Evolutionary conservation across 2,888 invertebrate genomes (phyloP).

Genomic region (Cacoxenus indagator): DNA sequence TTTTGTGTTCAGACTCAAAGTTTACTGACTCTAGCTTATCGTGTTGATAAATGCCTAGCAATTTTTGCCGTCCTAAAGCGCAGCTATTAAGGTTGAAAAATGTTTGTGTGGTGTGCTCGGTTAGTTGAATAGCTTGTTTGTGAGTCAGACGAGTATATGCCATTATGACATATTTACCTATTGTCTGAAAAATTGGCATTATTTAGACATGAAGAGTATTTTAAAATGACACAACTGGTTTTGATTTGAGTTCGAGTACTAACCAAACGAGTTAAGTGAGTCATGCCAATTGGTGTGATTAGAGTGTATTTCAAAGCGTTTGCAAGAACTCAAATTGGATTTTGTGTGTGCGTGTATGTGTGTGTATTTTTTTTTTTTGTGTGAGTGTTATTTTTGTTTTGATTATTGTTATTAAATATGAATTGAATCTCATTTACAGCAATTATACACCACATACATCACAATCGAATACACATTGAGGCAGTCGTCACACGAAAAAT

Average conservation of each 20-base stretch:
- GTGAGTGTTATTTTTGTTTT: not conserved
- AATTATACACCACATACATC: not conserved
- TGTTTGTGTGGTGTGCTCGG: not conserved
- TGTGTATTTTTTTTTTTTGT: not conserved
- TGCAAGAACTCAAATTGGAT: not conserved
- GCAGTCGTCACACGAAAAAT: not conserved
- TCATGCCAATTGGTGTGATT: not conserved
- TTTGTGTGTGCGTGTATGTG: no score
- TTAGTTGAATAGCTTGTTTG: not conserved
- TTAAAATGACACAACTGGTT: not conserved
- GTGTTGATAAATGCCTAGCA: not conserved
- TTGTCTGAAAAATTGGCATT: not conserved
- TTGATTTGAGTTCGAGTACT: not conserved
- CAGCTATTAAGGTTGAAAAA: not conserved
- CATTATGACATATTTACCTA: not conserved
- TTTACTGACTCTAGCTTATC: not conserved
- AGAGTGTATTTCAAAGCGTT: not conserved
- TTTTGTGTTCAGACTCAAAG: not conserved
- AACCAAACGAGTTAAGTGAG: not conserved
- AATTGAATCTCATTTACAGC: constrained; percentile 8
- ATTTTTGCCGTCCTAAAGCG: not conserved
- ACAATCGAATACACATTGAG: not conserved
- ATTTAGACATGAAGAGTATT: not conserved
- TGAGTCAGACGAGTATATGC: not conserved
- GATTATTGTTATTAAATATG: not conserved